Conservation (phyloP, 2,797 vertebrate species). For the Diglossa cyanea region DNA sequence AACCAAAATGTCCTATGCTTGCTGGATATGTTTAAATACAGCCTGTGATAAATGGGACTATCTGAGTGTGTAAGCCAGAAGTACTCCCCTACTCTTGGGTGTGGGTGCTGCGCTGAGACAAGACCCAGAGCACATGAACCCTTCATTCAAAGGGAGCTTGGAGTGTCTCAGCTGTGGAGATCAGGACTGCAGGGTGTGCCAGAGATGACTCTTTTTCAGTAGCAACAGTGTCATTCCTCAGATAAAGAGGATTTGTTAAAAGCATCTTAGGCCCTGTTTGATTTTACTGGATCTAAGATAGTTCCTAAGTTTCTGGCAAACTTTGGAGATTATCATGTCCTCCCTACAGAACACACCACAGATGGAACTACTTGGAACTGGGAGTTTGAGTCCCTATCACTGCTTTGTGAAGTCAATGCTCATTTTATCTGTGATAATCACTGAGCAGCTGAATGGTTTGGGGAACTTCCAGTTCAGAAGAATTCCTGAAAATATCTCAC, state of each 20-base stretch:
- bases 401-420: slow-evolving; percentile 64
- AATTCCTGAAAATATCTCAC: slow-evolving; percentile 68
- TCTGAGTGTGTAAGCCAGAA: background rate
- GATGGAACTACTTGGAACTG: slow-evolving; percentile 65
- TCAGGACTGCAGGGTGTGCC: background rate
- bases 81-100: background rate
- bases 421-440: slow-evolving; percentile 68
- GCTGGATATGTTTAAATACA: background rate
- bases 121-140: background rate
- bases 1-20: background rate
- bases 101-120: background rate
- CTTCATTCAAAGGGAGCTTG: background rate
- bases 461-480: slow-evolving; percentile 66
- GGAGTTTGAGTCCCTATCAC: slow-evolving; percentile 43
- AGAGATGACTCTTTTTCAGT: background rate
- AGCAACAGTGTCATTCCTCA: background rate
- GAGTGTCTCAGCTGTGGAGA: background rate
- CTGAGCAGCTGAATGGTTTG: slow-evolving; percentile 66
- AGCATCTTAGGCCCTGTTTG: background rate
- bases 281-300: background rate
- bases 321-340: slow-evolving; percentile 22
- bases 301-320: slow-evolving; percentile 47
- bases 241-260: background rate
- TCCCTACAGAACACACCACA: slow-evolving; percentile 46
- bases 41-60: background rate